Evolutionary conservation across 2,113 vertebrate species (phyloP).

Genomic region (Centropus bengalensis): DNA sequence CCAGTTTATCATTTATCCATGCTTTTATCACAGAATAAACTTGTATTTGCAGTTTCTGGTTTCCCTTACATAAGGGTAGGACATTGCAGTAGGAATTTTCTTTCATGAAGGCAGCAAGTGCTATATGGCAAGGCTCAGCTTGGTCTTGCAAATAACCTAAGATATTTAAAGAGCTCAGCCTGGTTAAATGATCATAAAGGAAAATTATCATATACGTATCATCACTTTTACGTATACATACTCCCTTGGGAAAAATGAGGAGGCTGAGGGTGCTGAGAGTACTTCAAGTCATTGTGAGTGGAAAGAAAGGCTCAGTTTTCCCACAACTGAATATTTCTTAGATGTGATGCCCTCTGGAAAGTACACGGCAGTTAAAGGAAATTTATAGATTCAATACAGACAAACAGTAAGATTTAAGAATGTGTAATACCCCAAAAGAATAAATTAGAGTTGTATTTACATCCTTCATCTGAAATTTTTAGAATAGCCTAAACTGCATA

Average conservation of each 20-base stretch:
- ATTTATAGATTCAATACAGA: neutral
- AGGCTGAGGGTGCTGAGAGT: neutral
- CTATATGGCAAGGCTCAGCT: neutral
- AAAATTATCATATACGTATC: neutral
- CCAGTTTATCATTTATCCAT: neutral
- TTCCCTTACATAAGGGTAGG: neutral
- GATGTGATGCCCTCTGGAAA: neutral
- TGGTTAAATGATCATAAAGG: neutral
- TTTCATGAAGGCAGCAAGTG: neutral
- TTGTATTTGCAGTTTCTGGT: neutral
- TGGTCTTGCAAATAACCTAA: neutral
- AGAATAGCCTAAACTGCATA: neutral
- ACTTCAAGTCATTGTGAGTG: neutral
- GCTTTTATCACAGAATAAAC: neutral
- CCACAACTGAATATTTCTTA: neutral
- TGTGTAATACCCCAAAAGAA: neutral
- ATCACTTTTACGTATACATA: neutral
- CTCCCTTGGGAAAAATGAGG: neutral
- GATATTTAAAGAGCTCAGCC: neutral
- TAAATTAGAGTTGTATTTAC: conserved; percentile 7
- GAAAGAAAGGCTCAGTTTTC: neutral
- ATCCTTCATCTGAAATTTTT: conserved; percentile 14
- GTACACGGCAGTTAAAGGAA: neutral
- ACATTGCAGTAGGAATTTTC: neutral
- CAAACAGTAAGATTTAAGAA: neutral